A percentile compares a stretch with the other conserved stretches of the same genome.
Evolutionary conservation across 1,140 invertebrate species (phyloP).

Genomic region (Bombus cullumanus): DNA sequence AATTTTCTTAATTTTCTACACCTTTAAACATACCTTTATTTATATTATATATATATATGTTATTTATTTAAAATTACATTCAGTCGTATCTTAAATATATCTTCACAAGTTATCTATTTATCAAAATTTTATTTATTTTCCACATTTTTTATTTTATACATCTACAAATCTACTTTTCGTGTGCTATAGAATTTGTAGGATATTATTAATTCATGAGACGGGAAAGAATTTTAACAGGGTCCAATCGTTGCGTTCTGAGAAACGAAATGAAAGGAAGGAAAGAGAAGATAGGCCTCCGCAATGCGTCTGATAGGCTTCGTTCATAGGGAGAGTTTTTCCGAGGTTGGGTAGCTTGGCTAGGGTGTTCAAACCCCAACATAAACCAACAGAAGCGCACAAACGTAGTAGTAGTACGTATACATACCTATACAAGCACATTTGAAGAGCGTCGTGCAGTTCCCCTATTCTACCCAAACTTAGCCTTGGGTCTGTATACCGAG

Average conservation of each 20-base stretch:
- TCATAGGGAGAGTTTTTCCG: conserved; percentile 44
- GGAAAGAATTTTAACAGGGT: neutral
- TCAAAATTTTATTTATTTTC: neutral
- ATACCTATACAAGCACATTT: conserved; percentile 3
- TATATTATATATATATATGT: neutral
- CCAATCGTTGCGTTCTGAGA: neutral
- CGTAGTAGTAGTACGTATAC: neutral
- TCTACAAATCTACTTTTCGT: neutral
- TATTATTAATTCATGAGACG: neutral
- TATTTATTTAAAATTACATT: too few species aligned
- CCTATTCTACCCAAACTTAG: conserved; percentile 43
- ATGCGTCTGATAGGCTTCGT: conserved; percentile 31
- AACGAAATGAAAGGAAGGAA: neutral
- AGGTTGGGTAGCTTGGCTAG: conserved; percentile 27
- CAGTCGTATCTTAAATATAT: too few species aligned
- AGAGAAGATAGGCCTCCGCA: conserved; percentile 25
- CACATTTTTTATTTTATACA: neutral
- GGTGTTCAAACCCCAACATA: conserved; percentile 50
- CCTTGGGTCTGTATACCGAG: conserved; percentile 46
- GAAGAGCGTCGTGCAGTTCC: conserved; percentile 33
- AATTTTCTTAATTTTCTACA: neutral
- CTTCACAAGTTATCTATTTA: too few species aligned
- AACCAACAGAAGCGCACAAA: conserved; percentile 23
- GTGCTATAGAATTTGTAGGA: neutral
- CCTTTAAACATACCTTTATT: neutral